A percentile compares a stretch with the other conserved stretches of the same genome.
These are phyloP conservation scores for Chaenodraco wilsoni DNA, from an alignment of 2,797 vertebrate genomes.

Conservation along the genomic window DNA sequence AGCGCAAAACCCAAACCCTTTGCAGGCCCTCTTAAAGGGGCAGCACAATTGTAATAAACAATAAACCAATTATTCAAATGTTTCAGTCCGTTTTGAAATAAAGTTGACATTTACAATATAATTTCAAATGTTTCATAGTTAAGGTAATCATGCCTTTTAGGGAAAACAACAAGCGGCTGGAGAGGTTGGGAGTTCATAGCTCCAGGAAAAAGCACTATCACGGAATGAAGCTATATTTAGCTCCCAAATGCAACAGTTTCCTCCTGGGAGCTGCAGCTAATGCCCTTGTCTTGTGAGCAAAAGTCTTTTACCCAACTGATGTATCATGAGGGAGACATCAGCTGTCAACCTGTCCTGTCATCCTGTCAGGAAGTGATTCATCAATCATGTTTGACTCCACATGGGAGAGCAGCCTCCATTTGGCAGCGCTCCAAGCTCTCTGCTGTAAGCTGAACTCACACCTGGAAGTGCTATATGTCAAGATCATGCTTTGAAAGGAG, in stretches of 20 bases:
- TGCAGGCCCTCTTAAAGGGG: too few relatives aligned
- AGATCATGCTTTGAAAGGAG: slow-evolving; percentile 32
- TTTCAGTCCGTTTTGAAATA: background rate
- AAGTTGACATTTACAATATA: too few relatives aligned
- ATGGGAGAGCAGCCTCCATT: slow-evolving; percentile 55
- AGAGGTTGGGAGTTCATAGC: background rate
- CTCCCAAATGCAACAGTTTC: slow-evolving; percentile 18
- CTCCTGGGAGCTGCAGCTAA: slow-evolving; percentile 16
- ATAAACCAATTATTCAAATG: background rate
- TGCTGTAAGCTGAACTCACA: slow-evolving; percentile 35
- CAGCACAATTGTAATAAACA: background rate
- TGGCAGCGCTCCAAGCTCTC: slow-evolving; percentile 38
- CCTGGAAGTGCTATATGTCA: slow-evolving; percentile 52
- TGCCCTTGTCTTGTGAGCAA: slow-evolving; percentile 45
- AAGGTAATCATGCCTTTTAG: background rate
- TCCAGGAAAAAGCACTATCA: slow-evolving; percentile 2
- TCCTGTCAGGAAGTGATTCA: slow-evolving; percentile 66
- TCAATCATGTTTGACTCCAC: slow-evolving; percentile 75
- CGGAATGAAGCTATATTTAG: slow-evolving; percentile 39
- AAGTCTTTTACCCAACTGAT: slow-evolving; percentile 47
- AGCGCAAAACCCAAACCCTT: too few relatives aligned
- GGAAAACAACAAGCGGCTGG: background rate
- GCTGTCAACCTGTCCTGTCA: slow-evolving; percentile 66
- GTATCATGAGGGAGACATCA: slow-evolving; percentile 60
- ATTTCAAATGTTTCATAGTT: too few relatives aligned